A percentile compares a stretch with the other conserved stretches of the same genome.
Evolutionary conservation across 2,113 vertebrate species (phyloP).

Genomic region (Hiodon alosoides): DNA sequence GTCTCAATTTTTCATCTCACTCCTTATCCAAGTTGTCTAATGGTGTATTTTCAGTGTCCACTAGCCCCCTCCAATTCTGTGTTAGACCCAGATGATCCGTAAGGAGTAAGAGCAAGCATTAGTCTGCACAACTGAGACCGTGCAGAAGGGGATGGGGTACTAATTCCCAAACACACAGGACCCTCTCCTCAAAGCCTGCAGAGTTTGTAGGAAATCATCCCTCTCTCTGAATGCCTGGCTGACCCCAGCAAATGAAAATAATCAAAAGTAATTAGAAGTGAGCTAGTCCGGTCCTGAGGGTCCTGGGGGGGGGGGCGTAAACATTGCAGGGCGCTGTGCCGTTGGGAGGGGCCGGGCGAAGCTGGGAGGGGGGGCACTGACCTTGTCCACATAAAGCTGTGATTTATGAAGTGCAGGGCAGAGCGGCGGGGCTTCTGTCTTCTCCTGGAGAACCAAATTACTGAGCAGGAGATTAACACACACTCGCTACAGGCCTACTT

Average conservation of each 20-base stretch:
- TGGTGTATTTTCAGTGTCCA: too few species aligned
- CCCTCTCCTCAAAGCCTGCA: constrained; percentile 57
- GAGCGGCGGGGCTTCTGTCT: constrained; percentile 98
- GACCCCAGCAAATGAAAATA: constrained; percentile 98
- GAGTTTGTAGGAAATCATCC: constrained; percentile 81
- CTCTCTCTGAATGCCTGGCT: constrained; percentile 81
- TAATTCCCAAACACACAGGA: constrained; percentile 66
- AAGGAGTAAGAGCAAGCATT: neutral
- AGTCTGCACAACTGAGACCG: constrained; percentile 41
- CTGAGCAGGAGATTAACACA: constrained; percentile 98
- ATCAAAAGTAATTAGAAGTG: constrained; percentile 99
- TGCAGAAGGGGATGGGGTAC: constrained; percentile 62
- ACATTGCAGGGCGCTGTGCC: constrained; percentile 80
- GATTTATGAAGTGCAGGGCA: constrained; percentile 99
- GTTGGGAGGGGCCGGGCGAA: constrained; percentile 82
- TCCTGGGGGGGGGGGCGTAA: constrained; percentile 87
- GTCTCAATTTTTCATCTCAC: neutral
- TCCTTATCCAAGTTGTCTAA: too few species aligned
- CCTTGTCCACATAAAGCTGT: constrained; percentile 99
- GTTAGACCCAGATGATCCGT: too few species aligned
- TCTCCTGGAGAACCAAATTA: constrained; percentile 98
- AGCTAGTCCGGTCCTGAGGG: constrained; percentile 87
- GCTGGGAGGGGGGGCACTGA: constrained; percentile 76
- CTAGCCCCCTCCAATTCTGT: neutral
- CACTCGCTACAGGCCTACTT: constrained; percentile 86